These are phyloP conservation scores for Pygocentrus nattereri DNA, from an alignment of 2,797 vertebrate species.

Conservation along the genomic window DNA sequence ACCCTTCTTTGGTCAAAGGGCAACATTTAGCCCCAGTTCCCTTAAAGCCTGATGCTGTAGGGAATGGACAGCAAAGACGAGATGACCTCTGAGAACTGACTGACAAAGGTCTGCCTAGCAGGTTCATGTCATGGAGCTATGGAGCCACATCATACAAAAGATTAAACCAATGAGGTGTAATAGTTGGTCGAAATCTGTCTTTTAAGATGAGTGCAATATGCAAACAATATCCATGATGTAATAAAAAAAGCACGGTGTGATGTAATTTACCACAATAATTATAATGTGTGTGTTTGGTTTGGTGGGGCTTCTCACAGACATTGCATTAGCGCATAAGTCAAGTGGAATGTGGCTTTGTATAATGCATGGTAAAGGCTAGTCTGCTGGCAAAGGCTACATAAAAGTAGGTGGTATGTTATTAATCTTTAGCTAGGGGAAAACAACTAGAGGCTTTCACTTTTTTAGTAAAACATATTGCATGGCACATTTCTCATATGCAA, in stretches of 20 bases:
- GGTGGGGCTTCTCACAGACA: not conserved
- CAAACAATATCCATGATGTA: too few species aligned
- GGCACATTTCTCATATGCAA: not conserved
- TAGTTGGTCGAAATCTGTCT: too few species aligned
- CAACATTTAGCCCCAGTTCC: not conserved
- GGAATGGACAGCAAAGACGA: not conserved
- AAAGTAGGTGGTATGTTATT: constrained; percentile 17
- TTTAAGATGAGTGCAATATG: not conserved
- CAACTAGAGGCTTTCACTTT: not conserved
- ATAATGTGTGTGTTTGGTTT: not conserved
- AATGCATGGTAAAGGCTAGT: not conserved
- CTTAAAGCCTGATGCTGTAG: not conserved
- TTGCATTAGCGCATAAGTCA: not conserved
- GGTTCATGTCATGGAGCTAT: not conserved
- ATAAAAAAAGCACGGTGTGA: too few species aligned
- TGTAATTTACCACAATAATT: not conserved
- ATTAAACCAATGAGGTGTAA: constrained; percentile 10
- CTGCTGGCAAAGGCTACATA: not conserved
- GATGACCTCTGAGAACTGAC: not conserved
- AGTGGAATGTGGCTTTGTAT: not conserved
- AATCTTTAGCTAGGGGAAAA: not conserved
- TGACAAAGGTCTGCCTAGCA: constrained; percentile 27
- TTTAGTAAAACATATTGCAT: constrained; percentile 19
- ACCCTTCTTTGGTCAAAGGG: not conserved
- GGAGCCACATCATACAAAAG: not conserved